phyloP scores from a whole-genome alignment of 2,113 vertebrate species.

The Labeo catla region DNA sequence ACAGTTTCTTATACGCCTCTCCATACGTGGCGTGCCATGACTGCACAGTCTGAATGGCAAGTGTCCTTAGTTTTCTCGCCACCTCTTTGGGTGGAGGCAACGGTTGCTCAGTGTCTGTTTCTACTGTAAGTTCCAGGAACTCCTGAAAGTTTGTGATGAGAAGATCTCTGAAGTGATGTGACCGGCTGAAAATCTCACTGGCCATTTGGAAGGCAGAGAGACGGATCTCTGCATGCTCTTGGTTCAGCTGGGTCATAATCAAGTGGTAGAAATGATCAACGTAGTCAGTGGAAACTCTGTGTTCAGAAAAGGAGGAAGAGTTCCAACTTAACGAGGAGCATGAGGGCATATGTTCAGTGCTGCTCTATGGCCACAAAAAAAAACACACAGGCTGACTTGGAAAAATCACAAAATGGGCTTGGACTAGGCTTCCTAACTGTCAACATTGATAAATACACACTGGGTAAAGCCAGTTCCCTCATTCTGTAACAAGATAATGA shows the following conservation, averaged over 20 bases:
- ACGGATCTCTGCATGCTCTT: conserved; percentile 87
- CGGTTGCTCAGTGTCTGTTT: conserved; percentile 83
- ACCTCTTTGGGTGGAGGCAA: conserved; percentile 89
- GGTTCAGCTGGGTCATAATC: conserved; percentile 81
- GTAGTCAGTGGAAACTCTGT: conserved; percentile 84
- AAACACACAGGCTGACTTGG: background rate
- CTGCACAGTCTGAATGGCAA: conserved; percentile 79
- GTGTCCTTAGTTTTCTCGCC: conserved; percentile 83
- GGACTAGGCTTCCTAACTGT: background rate
- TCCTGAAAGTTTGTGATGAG: conserved; percentile 88
- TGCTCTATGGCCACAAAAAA: background rate
- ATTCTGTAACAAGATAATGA: background rate
- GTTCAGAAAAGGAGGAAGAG: background rate
- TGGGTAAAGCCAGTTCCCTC: background rate
- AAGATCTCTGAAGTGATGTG: conserved; percentile 85
- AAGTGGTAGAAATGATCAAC: conserved; percentile 82
- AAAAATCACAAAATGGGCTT: background rate
- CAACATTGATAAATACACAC: background rate
- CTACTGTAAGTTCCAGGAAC: conserved; percentile 89
- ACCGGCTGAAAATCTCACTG: conserved; percentile 84
- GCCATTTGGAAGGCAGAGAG: conserved; percentile 86
- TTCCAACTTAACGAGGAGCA: background rate
- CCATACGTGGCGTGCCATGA: conserved; percentile 86
- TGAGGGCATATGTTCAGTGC: background rate
- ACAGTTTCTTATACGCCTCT: conserved; percentile 88